Percentiles rank a stretch among this genome's conserved stretches.
Conservation (phyloP, 2,888 invertebrate genomes). For the Melieria picta region DNA sequence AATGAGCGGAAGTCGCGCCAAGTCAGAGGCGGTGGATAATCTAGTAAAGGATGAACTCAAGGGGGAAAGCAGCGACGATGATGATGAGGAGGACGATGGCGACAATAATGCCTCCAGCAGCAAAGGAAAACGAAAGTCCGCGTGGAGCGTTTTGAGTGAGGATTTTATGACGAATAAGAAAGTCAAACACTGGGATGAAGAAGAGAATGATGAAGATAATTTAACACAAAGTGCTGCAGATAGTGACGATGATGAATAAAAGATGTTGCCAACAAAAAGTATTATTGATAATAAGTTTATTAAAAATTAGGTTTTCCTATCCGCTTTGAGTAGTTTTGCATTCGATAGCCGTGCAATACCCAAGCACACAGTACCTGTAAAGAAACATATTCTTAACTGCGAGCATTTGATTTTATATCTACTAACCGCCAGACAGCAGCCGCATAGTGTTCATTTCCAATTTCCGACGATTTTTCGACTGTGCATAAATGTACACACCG, state of each 20-base stretch:
- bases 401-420: background rate
- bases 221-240: slow-evolving; percentile 34
- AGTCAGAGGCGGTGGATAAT: slow-evolving; percentile 68
- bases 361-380: slow-evolving; percentile 69
- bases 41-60: slow-evolving; percentile 68
- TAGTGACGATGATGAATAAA: slow-evolving; percentile 40
- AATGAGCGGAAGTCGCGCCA: slow-evolving; percentile 73
- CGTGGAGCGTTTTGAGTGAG: slow-evolving; percentile 77
- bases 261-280: slow-evolving; percentile 19
- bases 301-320: slow-evolving; percentile 15
- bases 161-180: slow-evolving; percentile 91
- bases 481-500: slow-evolving; percentile 71
- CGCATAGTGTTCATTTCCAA: slow-evolving; percentile 52
- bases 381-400: background rate
- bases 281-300: slow-evolving; percentile 20
- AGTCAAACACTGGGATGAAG: slow-evolving; percentile 92
- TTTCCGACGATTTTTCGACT: slow-evolving; percentile 67
- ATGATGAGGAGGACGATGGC: slow-evolving; percentile 56
- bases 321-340: slow-evolving; percentile 50
- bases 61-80: slow-evolving; percentile 67
- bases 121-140: slow-evolving; percentile 61
- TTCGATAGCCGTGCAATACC: slow-evolving; percentile 72
- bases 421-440: slow-evolving; percentile 52
- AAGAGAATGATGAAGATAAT: slow-evolving; percentile 57
- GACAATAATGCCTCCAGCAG: slow-evolving; percentile 8